Conservation (phyloP, 2,797 vertebrate species). For the Esox masquinongy region DNA sequence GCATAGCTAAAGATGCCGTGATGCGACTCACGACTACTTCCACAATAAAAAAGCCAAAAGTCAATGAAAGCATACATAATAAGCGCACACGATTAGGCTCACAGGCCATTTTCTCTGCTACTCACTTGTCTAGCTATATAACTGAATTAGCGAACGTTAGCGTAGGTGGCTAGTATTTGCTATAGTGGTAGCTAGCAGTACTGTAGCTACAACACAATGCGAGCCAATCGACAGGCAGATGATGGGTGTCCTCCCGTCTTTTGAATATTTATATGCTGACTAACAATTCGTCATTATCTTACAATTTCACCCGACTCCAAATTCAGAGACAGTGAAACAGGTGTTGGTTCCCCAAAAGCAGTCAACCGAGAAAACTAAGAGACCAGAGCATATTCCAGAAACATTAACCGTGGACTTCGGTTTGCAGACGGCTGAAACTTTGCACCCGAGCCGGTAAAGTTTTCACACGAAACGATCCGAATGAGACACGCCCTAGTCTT, state of each 20-base stretch:
- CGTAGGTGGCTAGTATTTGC: conserved; percentile 29
- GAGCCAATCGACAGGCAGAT: conserved; percentile 17
- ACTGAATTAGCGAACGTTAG: conserved; percentile 21
- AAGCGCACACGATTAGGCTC: conserved; percentile 85
- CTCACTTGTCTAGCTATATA: neutral
- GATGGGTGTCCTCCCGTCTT: neutral
- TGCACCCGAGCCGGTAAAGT: conserved; percentile 95
- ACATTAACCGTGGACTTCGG: conserved; percentile 50
- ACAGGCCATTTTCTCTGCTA: conserved; percentile 74
- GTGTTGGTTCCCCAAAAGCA: neutral
- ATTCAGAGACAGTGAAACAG: neutral
- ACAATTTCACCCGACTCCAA: neutral
- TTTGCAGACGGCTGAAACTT: conserved; percentile 96
- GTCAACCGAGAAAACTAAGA: neutral
- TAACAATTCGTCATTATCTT: neutral
- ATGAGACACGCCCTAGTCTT: conserved; percentile 34
- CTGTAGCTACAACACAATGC: conserved; percentile 61
- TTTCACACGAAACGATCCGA: conserved; percentile 90
- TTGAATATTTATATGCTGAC: neutral
- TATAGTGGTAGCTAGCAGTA: conserved; percentile 27
- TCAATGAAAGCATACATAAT: conserved; percentile 92
- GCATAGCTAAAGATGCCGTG: conserved; percentile 93
- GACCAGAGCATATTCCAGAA: conserved; percentile 16
- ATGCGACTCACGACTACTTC: conserved; percentile 94
- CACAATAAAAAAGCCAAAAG: conserved; percentile 92